Evolutionary conservation across 2,797 vertebrate genomes (phyloP).

Genomic region (Toxotes lorentzi): DNA sequence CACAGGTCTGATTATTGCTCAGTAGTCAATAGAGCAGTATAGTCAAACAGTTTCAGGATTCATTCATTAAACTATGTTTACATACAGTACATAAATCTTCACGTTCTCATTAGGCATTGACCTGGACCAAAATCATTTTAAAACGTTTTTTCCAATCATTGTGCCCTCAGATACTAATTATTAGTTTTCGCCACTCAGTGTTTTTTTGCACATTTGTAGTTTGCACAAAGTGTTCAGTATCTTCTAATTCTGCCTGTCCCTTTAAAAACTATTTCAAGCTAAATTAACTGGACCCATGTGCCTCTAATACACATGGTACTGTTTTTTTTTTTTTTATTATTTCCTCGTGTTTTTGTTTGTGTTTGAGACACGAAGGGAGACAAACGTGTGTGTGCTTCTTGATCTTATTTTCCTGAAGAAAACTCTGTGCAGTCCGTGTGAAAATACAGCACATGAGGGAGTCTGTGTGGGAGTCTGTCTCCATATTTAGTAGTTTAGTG

Average conservation of each 20-base stretch:
- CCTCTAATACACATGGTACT: conserved; percentile 2
- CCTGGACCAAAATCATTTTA: neutral
- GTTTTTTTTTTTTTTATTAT: neutral
- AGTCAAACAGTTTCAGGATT: neutral
- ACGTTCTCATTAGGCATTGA: neutral
- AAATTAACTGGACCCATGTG: conserved; percentile 42
- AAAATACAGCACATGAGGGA: conserved; percentile 15
- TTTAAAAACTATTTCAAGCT: neutral
- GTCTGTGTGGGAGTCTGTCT: conserved; percentile 35
- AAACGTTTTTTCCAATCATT: neutral
- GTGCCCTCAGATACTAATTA: neutral
- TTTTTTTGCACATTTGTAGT: neutral
- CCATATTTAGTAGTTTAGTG: conserved; percentile 26
- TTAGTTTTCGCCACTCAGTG: neutral
- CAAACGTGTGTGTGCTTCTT: neutral
- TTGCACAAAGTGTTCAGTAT: neutral
- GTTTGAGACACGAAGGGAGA: conserved; percentile 11
- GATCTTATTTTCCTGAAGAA: conserved; percentile 20
- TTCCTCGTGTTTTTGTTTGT: neutral
- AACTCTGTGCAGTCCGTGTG: conserved; percentile 13
- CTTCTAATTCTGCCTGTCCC: neutral
- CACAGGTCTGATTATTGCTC: conserved; percentile 22
- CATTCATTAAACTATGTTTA: conserved; percentile 8
- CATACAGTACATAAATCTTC: neutral
- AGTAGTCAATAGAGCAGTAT: neutral